Percentiles rank a stretch among this genome's conserved stretches.
Evolutionary conservation across 37 sponge, comb jelly and placozoan genomes (phyloP).

Genomic region (Petrosia ficiformis): DNA sequence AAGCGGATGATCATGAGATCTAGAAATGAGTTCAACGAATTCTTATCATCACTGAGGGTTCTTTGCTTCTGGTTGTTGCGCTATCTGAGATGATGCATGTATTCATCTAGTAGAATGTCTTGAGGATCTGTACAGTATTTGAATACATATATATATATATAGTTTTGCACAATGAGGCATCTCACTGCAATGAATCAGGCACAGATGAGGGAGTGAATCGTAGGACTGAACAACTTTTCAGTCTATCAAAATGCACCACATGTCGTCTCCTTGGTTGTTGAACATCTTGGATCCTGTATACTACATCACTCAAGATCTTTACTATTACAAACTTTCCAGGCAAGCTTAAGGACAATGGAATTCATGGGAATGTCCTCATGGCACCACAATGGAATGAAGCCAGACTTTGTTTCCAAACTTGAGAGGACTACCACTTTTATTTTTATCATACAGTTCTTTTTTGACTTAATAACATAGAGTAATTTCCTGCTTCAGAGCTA

Average conservation of each 20-base stretch:
- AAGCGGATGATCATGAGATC: no score
- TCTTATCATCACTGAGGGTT: no score
- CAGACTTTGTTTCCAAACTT: neutral
- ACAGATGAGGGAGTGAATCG: no score
- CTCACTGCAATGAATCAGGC: no score
- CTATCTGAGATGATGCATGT: no score
- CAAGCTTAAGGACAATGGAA: neutral
- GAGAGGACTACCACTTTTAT: neutral
- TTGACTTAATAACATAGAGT: neutral
- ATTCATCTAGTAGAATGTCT: no score
- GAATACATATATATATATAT: no score
- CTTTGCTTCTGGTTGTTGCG: no score
- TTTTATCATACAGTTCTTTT: neutral
- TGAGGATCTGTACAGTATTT: no score
- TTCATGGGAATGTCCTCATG: neutral
- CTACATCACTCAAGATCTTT: neutral
- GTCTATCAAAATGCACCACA: neutral
- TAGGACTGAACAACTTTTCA: neutral
- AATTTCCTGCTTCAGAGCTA: no score
- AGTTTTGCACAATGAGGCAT: no score
- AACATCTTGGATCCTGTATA: neutral
- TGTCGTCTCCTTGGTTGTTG: neutral
- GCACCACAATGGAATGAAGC: neutral
- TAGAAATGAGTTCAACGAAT: no score
- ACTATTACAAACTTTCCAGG: neutral